These are phyloP conservation scores for Orussus abietinus DNA, from an alignment of 1,140 invertebrate species.

Conservation along the genomic window DNA sequence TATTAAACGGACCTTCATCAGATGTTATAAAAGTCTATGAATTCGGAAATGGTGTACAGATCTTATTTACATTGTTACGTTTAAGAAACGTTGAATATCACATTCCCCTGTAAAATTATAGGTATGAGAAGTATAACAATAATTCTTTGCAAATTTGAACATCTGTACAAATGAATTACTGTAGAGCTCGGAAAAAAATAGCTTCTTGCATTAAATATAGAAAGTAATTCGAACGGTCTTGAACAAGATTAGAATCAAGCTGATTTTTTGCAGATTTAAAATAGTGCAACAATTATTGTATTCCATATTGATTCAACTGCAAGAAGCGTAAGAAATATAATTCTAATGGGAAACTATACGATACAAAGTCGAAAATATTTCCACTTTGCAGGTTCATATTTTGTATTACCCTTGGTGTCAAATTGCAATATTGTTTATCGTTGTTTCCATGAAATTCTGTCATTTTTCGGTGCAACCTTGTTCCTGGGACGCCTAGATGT, in stretches of 20 bases:
- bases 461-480: conserved; percentile 26
- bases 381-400: no score
- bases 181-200: not conserved
- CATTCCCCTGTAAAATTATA: conserved; percentile 4
- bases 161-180: conserved; percentile 8
- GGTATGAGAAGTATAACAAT: not conserved
- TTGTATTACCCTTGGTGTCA: not conserved
- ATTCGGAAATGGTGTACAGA: no score
- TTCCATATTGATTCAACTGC: conserved; percentile 9
- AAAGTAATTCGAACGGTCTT: conserved; percentile 1
- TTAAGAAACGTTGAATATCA: no score
- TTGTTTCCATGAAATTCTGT: not conserved
- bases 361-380: not conserved
- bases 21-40: no score
- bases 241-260: no score
- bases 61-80: no score
- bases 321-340: conserved; percentile 18
- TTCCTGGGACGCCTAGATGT: conserved; percentile 21
- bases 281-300: conserved; percentile 8
- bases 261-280: no score
- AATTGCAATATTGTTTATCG: not conserved
- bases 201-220: no score
- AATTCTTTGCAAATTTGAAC: conserved; percentile 9
- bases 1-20: no score
- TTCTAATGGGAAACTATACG: conserved; percentile 10